phyloP scores from a whole-genome alignment of 2,888 invertebrate species.

The Rhogogaster chlorosoma region DNA sequence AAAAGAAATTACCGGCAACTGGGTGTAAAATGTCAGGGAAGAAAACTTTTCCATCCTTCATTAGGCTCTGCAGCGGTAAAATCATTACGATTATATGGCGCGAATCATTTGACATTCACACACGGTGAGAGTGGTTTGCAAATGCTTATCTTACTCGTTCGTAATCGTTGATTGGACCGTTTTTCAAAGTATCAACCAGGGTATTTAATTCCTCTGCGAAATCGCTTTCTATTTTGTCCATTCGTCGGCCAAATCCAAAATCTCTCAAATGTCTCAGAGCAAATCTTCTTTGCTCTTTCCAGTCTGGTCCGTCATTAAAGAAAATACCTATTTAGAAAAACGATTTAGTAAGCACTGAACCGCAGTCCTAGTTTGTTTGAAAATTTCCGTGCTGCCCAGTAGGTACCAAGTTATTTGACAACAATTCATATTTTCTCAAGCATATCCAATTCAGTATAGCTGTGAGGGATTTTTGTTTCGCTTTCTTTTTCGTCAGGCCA shows the following conservation, averaged over 20 bases:
- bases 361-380: too few relatives aligned
- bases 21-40: conserved; percentile 81
- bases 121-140: too few relatives aligned
- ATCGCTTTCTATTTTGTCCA: conserved; percentile 79
- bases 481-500: background rate
- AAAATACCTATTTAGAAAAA: conserved; percentile 80
- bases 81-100: background rate
- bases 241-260: conserved; percentile 85
- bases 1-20: conserved; percentile 80
- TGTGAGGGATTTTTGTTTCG: background rate
- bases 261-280: conserved; percentile 84
- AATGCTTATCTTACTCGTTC: conserved; percentile 71
- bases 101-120: too few relatives aligned
- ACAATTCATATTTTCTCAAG: too few relatives aligned
- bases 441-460: too few relatives aligned
- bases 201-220: conserved; percentile 75
- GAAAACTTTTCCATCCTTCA: conserved; percentile 77
- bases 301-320: conserved; percentile 82
- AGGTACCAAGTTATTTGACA: too few relatives aligned
- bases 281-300: conserved; percentile 85
- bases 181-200: conserved; percentile 76
- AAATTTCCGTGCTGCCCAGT: too few relatives aligned
- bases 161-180: conserved; percentile 77
- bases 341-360: background rate
- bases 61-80: conserved; percentile 68